Base-by-base conservation (phyloP, 2,797 vertebrate genomes). In the Setipinna tenuifilis region DNA sequence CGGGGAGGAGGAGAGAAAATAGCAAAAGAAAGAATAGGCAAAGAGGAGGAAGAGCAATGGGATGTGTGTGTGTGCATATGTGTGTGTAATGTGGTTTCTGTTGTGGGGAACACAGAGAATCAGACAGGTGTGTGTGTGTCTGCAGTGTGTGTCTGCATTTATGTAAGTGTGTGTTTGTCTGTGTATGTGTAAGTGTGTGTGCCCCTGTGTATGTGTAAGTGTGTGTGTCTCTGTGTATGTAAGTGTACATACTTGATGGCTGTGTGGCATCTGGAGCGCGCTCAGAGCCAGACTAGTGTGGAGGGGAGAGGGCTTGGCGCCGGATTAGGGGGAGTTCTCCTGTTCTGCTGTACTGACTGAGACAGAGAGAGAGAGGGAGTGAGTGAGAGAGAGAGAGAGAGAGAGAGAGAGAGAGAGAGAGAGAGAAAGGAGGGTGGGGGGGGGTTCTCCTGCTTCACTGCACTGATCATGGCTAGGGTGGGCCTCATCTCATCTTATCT, bases 11-110 rank as follows among this genome's bases (percentile, higher is more conserved):
- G 31, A 6, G 17, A 6, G 2, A 16, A 21, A 62, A 83, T 19
- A 50, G 88, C 85, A 92, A 62, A 84, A 86, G 28, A 68, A 86
- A 90, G 90, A 89, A 25, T 68, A 62, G 46, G 88, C 57, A 75
- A 86, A 78, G 89, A 91, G 7, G 35, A 14, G 35, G 17, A 41
- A 9, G 19, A 7, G 6, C 28, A 75, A 19, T 28, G 68, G 6
- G 14, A 12, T 35, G 65, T 31, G 31, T 65, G 4, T 62, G 59
- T 59, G 57, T 17, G 57, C 35, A 16, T 35, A 3, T 17, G 28
- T 71, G 25, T 71, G 65, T 28, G 65, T 14, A n/a, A n/a, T 89
- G 89, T 19, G 58, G 58, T 21, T 59, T 59, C 6, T 17, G 58
- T 3, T 59, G 7, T 7, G n/a, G 23, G 61, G n/a, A 12, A 23